Percentiles rank a stretch among this genome's conserved stretches.
These are phyloP conservation scores for Drosophila infuscata DNA, from an alignment of 2,888 invertebrate species.

Conservation along the genomic window DNA sequence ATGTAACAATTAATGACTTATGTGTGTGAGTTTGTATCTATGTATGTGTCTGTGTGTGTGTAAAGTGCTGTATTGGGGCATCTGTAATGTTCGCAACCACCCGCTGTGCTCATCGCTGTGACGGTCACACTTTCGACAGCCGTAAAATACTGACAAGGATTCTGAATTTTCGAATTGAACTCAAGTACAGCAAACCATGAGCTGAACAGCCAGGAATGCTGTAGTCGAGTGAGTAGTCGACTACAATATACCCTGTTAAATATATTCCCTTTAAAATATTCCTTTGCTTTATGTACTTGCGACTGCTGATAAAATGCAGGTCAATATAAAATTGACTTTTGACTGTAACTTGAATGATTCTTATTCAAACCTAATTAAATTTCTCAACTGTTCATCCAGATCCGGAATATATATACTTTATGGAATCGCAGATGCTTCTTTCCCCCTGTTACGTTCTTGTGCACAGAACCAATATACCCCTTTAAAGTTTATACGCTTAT, in stretches of 20 bases:
- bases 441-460: background rate
- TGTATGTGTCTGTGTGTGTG: background rate
- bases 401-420: background rate
- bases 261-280: background rate
- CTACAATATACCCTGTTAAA: background rate
- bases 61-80: conserved; percentile 21
- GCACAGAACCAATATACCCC: background rate
- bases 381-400: background rate
- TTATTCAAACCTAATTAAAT: background rate
- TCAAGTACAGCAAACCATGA: background rate
- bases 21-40: conserved; percentile 10
- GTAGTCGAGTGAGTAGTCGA: background rate
- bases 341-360: background rate
- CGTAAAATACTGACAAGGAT: conserved; percentile 29
- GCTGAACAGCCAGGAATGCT: background rate
- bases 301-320: background rate
- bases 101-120: conserved; percentile 58
- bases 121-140: conserved; percentile 25
- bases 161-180: conserved; percentile 3
- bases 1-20: conserved; percentile 41
- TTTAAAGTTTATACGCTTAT: background rate
- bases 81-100: conserved; percentile 68
- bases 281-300: background rate
- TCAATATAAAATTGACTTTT: background rate
- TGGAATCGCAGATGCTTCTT: background rate